A percentile compares a stretch with the other conserved stretches of the same genome.
Conservation (phyloP, 2,797 vertebrate genomes). For the Sparus aurata region DNA sequence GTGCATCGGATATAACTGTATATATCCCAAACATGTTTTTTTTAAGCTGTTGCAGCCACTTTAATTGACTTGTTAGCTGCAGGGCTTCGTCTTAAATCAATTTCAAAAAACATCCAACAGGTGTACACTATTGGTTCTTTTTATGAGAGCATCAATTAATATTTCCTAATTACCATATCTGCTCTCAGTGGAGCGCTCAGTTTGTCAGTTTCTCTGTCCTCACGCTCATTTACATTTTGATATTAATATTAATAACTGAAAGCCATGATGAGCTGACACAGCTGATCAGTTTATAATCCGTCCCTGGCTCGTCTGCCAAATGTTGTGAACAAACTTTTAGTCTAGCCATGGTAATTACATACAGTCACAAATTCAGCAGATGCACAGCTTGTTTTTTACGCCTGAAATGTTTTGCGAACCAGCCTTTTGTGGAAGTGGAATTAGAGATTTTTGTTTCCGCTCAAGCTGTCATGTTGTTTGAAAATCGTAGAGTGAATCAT, state of each 20-base stretch:
- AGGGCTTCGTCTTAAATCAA: not conserved
- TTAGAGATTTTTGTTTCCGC: not conserved
- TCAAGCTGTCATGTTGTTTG: conserved; percentile 1
- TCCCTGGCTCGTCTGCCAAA: not conserved
- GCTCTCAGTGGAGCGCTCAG: not conserved
- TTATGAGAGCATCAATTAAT: not conserved
- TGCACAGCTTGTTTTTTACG: not conserved
- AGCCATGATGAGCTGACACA: not conserved
- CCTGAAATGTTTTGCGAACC: not conserved
- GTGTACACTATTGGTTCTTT: not conserved
- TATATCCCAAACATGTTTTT: not conserved
- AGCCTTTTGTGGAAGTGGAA: not conserved
- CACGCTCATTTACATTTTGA: conserved; percentile 14
- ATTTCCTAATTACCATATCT: not conserved
- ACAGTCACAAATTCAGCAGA: conserved; percentile 4
- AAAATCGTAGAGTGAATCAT: not conserved
- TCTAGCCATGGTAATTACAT: not conserved
- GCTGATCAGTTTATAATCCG: conserved; percentile 12
- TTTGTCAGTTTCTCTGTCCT: not conserved
- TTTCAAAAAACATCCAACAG: not conserved
- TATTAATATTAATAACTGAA: conserved; percentile 32
- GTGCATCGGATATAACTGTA: not conserved
- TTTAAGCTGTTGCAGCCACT: not conserved
- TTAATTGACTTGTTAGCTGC: not conserved
- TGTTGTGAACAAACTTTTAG: conserved; percentile 1